Conservation (phyloP, 1,140 invertebrate genomes). For the Drosophila nebulosa region DNA sequence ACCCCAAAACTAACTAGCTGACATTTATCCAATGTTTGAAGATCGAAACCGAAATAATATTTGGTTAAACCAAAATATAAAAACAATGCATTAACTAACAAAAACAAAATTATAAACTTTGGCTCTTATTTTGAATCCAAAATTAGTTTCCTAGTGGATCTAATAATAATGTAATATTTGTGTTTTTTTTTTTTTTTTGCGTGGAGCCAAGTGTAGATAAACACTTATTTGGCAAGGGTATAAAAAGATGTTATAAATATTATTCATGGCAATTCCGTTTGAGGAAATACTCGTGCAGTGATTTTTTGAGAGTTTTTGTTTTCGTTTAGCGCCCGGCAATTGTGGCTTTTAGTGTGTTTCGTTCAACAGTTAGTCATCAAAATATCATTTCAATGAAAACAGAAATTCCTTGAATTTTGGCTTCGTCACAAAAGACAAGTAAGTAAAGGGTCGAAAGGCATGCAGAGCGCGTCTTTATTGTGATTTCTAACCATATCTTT, state of each 20-base stretch:
- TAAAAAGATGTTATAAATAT: conserved; percentile 6
- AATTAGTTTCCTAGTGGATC: no score
- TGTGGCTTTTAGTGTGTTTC: neutral
- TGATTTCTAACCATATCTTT: neutral
- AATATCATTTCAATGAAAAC: neutral
- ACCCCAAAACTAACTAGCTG: no score
- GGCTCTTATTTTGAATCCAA: no score
- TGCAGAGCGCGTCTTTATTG: neutral
- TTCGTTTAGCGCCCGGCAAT: neutral
- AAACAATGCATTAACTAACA: no score
- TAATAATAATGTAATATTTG: no score
- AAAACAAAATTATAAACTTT: no score
- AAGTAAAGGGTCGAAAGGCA: neutral
- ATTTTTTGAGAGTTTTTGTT: neutral
- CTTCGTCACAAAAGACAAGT: conserved; percentile 4
- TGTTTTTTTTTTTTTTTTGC: no score
- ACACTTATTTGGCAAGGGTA: conserved; percentile 3
- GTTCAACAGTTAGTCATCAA: neutral
- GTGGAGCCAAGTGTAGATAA: neutral
- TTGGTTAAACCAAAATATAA: no score
- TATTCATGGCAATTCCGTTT: conserved; percentile 6
- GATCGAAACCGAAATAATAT: no score
- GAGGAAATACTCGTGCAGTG: neutral
- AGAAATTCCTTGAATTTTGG: conserved; percentile 2
- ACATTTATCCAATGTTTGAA: no score